Conservation (phyloP, 2,888 invertebrate species). For the Aradus depressus region DNA sequence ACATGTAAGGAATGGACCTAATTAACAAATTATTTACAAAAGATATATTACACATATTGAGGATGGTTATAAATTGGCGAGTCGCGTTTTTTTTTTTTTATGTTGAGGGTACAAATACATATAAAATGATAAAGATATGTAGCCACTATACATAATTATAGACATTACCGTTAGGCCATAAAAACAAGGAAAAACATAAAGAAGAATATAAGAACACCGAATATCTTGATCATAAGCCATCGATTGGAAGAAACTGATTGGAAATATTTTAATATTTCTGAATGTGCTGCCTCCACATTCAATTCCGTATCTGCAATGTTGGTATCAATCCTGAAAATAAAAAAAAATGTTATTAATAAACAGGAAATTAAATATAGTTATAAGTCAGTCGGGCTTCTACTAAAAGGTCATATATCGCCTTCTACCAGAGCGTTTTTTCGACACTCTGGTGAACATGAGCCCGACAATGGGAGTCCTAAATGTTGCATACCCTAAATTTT, state of each 20-base stretch:
- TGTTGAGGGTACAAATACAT: too few species aligned
- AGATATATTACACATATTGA: conserved; percentile 6
- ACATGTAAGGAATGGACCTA: conserved; percentile 7
- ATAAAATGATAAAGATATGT: conserved; percentile 4
- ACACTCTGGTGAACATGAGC: too few species aligned
- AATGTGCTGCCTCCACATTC: conserved; percentile 95
- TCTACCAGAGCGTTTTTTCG: too few species aligned
- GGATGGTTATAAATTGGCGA: too few species aligned
- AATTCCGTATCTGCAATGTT: conserved; percentile 91
- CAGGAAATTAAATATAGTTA: not conserved
- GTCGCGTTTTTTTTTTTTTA: too few species aligned
- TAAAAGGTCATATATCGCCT: too few species aligned
- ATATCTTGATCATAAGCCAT: conserved; percentile 98
- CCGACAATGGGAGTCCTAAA: too few species aligned
- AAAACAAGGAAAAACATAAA: conserved; percentile 98
- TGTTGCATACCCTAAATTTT: too few species aligned
- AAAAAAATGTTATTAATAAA: conserved; percentile 1
- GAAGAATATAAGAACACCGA: conserved; percentile 95
- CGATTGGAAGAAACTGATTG: conserved; percentile 93
- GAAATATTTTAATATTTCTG: conserved; percentile 95
- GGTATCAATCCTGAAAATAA: conserved; percentile 69
- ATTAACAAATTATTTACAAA: conserved; percentile 15
- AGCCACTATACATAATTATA: not conserved
- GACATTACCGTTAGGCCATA: conserved; percentile 55
- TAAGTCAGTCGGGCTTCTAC: too few species aligned